Evolutionary conservation across 2,888 invertebrate species (phyloP).

Genomic region (Carabus problematicus): DNA sequence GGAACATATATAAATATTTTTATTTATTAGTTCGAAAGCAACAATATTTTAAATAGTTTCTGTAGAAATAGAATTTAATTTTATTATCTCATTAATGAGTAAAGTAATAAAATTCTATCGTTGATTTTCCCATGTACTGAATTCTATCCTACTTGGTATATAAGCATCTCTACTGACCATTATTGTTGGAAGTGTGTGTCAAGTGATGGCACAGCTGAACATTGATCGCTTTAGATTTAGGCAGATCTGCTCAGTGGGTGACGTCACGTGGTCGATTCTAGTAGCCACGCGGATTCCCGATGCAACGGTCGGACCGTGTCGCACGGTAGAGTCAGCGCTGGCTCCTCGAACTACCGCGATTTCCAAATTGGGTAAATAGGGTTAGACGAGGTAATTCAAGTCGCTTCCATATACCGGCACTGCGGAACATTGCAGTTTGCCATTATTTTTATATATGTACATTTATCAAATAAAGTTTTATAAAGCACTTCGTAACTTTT

Average conservation of each 20-base stretch:
- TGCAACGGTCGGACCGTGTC: constrained; percentile 58
- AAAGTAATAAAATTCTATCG: too few species aligned
- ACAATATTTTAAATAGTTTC: too few species aligned
- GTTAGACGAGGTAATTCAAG: constrained; percentile 65
- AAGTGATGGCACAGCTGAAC: constrained; percentile 69
- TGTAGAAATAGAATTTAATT: too few species aligned
- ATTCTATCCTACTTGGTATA: background rate
- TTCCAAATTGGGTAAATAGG: constrained; percentile 65
- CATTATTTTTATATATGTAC: constrained; percentile 56
- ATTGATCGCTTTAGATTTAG: constrained; percentile 65
- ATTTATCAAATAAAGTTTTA: too few species aligned
- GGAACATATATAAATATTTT: too few species aligned
- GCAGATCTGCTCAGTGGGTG: constrained; percentile 72
- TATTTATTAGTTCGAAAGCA: too few species aligned
- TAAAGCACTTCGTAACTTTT: too few species aligned
- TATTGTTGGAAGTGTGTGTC: constrained; percentile 64
- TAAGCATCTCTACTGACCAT: background rate
- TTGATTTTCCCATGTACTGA: background rate
- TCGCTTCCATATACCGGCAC: constrained; percentile 67
- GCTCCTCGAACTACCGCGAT: constrained; percentile 71
- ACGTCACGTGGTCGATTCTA: constrained; percentile 69
- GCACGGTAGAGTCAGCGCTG: constrained; percentile 60
- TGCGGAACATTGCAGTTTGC: constrained; percentile 61
- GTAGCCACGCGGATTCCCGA: constrained; percentile 66
- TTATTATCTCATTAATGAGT: too few species aligned